Evolutionary conservation across 2,113 vertebrate species (phyloP).

Genomic region (Gracilinanus agilis): DNA sequence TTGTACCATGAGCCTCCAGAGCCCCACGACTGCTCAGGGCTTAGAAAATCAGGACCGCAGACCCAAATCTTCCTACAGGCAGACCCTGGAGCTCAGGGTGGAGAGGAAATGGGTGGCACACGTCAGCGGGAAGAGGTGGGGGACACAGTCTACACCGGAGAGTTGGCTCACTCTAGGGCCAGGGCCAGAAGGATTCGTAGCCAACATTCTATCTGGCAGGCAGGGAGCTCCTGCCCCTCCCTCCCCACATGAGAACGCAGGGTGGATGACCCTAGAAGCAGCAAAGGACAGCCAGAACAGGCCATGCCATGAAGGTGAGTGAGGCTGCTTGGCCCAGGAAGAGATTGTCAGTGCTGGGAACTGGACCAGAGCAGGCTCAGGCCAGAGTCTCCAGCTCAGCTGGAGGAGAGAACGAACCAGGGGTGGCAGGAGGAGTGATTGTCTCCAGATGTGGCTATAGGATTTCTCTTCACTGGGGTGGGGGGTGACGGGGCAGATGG

Average conservation of each 20-base stretch:
- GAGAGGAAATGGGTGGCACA: not conserved
- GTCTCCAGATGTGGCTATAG: not conserved
- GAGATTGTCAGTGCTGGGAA: constrained; percentile 3
- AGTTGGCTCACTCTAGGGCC: not conserved
- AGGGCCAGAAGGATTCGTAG: not conserved
- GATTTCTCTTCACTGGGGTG: not conserved
- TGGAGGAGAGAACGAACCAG: not conserved
- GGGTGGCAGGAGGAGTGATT: not conserved
- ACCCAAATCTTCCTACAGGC: not conserved
- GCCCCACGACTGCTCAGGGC: not conserved
- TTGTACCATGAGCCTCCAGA: not conserved
- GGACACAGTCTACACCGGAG: not conserved
- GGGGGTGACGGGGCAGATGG: not conserved
- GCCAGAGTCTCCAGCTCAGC: not conserved
- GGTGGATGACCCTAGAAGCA: not conserved
- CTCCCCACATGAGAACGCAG: not conserved
- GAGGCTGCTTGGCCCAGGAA: not conserved
- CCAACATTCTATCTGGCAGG: not conserved
- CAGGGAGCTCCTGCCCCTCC: not conserved
- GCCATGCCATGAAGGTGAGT: not conserved
- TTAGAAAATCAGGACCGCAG: not conserved
- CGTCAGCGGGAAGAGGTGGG: not conserved
- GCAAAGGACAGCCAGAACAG: not conserved
- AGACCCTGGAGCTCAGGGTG: not conserved
- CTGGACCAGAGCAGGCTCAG: not conserved